Evolutionary conservation across 2,113 vertebrate species (phyloP), one percentile per base, ranked within the genome.

Genomic region (Lathamus discolor): DNA sequence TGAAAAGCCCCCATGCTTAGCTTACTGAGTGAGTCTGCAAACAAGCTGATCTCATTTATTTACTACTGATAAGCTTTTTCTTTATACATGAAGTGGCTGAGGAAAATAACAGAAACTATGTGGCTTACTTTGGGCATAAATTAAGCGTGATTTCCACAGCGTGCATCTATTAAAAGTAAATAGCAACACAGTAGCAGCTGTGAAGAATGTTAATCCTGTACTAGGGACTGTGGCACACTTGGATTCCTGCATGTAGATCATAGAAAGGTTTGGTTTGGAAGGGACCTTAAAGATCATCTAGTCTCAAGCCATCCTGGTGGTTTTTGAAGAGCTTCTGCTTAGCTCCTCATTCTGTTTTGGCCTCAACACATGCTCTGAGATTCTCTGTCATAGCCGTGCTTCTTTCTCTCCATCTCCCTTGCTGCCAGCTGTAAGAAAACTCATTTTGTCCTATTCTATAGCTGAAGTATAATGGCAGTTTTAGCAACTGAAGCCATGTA

Each of bases 101-200:
- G 76, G 44, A 86, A 94, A 93, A 92, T 15, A 67, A 81, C 35
- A 83, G 66, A 76, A 90, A 89, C 19, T 55, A 37, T 52, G 28
- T 72, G 39, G 91, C 83, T 86, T 92, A 48, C 59, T 76, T 67
- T 4, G 18, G 73, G 41, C 67, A 74, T 70, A 97, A 95, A 88
- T 54, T 81, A 87, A 54, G 85, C 70, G 93, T 86, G 93, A 88
- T 90, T 94, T 91, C 96, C 88, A 76, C 86, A 93, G 83, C 29
- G 46, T 70, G 82, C 92, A 91, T 90, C 94, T 92, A 96, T 96
- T 92, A 86, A 93, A 91, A 88, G 86, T 81, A 94, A 94, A 93
- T 92, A 96, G 88, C 73, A 43, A 54, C 81, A 59, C 57, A 24
- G 49, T 28, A 72, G 85, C 62, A 79, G 67, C 59, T 79, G 80